Percentiles rank a stretch among this genome's conserved stretches.
Conservation (phyloP, 2,113 vertebrate genomes). For the Odocoileus virginianus region DNA sequence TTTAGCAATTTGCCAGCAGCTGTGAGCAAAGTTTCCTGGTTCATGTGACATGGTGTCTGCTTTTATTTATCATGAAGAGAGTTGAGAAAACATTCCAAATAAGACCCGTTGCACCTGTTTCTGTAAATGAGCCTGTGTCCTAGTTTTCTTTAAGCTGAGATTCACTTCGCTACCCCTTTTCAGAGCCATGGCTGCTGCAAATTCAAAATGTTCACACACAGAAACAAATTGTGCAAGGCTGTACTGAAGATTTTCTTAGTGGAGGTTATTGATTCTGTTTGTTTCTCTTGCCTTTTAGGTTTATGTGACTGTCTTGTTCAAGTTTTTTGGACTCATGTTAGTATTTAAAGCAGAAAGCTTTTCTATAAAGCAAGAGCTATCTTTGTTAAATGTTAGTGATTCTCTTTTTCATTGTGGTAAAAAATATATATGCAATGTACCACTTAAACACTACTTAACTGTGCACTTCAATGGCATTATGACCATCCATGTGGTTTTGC, state of each 20-base stretch:
- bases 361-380: not conserved
- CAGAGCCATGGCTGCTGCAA: not conserved
- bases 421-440: not conserved
- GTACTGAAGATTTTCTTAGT: not conserved
- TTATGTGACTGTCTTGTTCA: not conserved
- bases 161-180: not conserved
- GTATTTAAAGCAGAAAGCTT: not conserved
- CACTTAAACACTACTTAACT: not conserved
- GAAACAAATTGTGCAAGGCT: not conserved
- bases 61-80: conserved; percentile 57
- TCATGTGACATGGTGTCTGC: conserved; percentile 36
- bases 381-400: not conserved
- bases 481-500: not conserved
- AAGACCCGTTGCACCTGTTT: conserved; percentile 43
- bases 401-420: not conserved
- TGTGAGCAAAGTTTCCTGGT: conserved; percentile 1
- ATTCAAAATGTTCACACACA: not conserved
- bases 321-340: not conserved
- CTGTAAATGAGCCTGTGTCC: conserved; percentile 46
- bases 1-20: conserved; percentile 21
- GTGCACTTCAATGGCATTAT: not conserved
- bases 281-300: not conserved
- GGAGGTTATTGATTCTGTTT: not conserved
- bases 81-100: conserved; percentile 32
- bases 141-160: conserved; percentile 20